Percentiles rank a stretch among this genome's conserved stretches.
phyloP scores from a whole-genome alignment of 2,797 vertebrate species.

The Tangara arthus region DNA sequence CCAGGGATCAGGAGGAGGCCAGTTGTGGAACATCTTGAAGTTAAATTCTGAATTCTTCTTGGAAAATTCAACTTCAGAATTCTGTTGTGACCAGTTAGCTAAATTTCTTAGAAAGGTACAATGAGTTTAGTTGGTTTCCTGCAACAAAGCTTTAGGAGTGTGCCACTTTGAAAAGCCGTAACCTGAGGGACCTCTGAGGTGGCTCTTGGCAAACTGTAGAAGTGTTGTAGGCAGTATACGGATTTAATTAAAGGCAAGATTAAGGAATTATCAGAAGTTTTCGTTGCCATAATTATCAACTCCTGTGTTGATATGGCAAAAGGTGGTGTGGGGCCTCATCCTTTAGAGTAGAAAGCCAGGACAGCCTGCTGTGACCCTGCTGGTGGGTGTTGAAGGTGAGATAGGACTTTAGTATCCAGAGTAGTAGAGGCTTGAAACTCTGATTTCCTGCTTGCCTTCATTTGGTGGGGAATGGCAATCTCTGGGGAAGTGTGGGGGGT shows the following conservation, averaged over 20 bases:
- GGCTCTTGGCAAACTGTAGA: not conserved
- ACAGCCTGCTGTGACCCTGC: fast-evolving
- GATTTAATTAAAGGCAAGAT: not conserved
- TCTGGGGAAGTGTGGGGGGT: not conserved
- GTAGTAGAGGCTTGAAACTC: not conserved
- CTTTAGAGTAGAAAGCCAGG: not conserved
- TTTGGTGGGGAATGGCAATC: not conserved
- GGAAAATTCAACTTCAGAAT: not conserved
- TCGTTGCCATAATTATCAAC: not conserved
- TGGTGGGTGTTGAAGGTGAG: not conserved
- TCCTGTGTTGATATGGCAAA: not conserved
- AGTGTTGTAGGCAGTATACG: not conserved
- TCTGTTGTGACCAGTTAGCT: not conserved
- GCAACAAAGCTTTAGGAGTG: not conserved
- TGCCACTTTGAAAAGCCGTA: not conserved
- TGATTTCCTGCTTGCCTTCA: not conserved
- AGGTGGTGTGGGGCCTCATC: not conserved
- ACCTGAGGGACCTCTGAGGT: not conserved
- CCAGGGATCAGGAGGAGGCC: not conserved
- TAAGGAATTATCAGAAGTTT: not conserved
- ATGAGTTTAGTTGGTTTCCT: not conserved
- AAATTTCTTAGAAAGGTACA: not conserved
- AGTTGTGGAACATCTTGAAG: not conserved
- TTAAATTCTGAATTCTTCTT: not conserved
- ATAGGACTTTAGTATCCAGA: not conserved